Base-by-base conservation (phyloP, 2,797 vertebrate genomes). In the Phrynocephalus guinanensis region DNA sequence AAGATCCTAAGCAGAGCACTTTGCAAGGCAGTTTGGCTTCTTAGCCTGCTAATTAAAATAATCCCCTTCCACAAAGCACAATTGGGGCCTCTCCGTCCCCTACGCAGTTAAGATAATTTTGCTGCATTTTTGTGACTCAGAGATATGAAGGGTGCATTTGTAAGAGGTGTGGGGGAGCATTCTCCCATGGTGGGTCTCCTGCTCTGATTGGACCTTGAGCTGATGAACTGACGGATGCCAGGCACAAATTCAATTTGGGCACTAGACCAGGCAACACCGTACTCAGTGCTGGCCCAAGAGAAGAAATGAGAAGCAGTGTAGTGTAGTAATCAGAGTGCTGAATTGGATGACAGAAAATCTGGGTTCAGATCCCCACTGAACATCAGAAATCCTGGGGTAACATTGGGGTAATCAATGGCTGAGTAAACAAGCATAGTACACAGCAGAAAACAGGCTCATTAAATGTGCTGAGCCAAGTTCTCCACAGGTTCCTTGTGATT, bases 1-100 rank as follows among this genome's bases (percentile, higher is more conserved):
- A 73, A 75, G 52, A 81, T 50, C 79, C 7, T 75, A 60, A 86
- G 20, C 79, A 81, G 70, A 82, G 30, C 56, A 48, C 26, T 81
- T 81, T 81, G 50, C 79, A 75, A 28, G 56, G 38, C 30, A 71
- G 6, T 78, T 52, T 77, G 80, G 30, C 81, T 79, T 30, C 76
- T 79, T 50, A 18, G 15, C 7, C 33, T 70, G 73, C 63, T 83
- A 52, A 83, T n/a, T 71, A 20, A 82, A 73, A 82, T 75, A 81
- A 81, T 82, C 56, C 50, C 28, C 6, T 13, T 44, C 38, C 38
- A 44, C 48, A 6, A 10, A 75, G 56, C 28, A 24, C 73, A 60
- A 66, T 26, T 33, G 22, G 44, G 24, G 78, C 85, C 52, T 81
- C 28, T 86, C 72, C 68, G 67, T 38, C 73, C 77, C 28, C 75